Evolutionary conservation across 2,888 invertebrate genomes (phyloP), one percentile per base, ranked within the genome.

Genomic region (Julus scandinavius): DNA sequence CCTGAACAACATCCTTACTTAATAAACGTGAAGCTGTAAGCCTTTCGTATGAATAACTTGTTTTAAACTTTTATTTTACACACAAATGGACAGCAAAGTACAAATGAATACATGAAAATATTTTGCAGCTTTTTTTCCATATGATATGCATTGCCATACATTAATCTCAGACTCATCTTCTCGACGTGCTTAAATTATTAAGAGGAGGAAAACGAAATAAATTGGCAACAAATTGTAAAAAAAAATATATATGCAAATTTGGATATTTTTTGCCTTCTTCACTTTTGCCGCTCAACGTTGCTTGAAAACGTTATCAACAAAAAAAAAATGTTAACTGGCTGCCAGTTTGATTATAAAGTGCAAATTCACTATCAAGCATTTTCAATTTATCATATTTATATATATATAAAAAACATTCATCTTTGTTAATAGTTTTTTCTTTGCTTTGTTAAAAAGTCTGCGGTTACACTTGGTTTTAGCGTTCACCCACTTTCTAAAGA

Each of bases 401-500:
- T 72, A 38, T 80, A 29, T 80, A 80, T 80, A 80, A 80, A 80
- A 80, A 80, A 80, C 80, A 80, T 80, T 80, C 38, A 80, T 80
- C 29, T 72, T 38, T 80, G 80, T 80, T 80, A 80, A 80, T 38
- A 38, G 15, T 80, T 80, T 80, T 80, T 80, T 38, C 80, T 80
- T 40, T 11, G 38, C 38, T 80, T 80, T 38, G 38, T 80, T 80
- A 80, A 80, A 80, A 80, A 38, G 38, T 80, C 38, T 38, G 38
- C 38, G 38, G 38, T 38, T 80, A 38, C 15, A 29, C 38, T 40
- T 17, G 29, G 29, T 2, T 45, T 11, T 50, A 63, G 11, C 15
- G 87, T 38, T 87, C 87, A 87, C n/a, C 87, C 87, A 40, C 87
- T 87, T 63, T 87, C 87, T 63, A 87, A 7, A 49, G 87, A 87